Evolutionary conservation across 1,140 invertebrate species (phyloP).

Genomic region (Maconellicoccus hirsutus): DNA sequence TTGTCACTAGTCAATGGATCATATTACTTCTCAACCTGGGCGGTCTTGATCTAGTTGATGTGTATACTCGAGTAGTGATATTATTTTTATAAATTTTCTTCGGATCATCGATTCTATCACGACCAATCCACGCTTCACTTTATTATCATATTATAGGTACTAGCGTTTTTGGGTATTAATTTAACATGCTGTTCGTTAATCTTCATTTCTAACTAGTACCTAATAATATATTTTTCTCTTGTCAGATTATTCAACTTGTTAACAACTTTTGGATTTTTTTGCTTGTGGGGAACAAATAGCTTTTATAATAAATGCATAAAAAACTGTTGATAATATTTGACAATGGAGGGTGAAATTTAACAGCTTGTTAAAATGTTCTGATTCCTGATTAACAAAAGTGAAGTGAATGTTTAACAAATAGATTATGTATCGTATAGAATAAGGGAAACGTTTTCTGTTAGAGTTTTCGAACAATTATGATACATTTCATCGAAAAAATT

Average conservation of each 20-base stretch:
- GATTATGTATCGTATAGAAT: no score
- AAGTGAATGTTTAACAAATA: no score
- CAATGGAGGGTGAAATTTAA: no score
- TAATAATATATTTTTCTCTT: not conserved
- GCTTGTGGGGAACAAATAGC: not conserved
- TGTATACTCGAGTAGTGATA: constrained; percentile 1
- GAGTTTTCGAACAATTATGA: no score
- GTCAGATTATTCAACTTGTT: constrained; percentile 9
- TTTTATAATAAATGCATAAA: not conserved
- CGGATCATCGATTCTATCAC: constrained; percentile 20
- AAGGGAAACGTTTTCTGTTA: no score
- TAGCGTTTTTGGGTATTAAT: constrained; percentile 15
- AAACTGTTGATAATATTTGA: no score
- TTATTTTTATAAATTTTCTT: constrained; percentile 21
- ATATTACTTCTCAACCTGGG: constrained; percentile 18
- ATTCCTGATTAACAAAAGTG: no score
- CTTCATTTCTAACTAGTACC: not conserved
- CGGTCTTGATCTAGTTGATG: constrained; percentile 14
- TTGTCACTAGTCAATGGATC: constrained; percentile 17
- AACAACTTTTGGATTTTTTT: not conserved
- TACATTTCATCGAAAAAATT: no score
- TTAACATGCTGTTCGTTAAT: constrained; percentile 7
- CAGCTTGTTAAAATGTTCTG: no score
- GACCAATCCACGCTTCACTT: constrained; percentile 17
- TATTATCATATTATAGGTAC: constrained; percentile 16